Percentiles rank a stretch among this genome's conserved stretches.
These are phyloP conservation scores for Cosmorhoe ocellata DNA, from an alignment of 2,888 invertebrate species.

Conservation along the genomic window DNA sequence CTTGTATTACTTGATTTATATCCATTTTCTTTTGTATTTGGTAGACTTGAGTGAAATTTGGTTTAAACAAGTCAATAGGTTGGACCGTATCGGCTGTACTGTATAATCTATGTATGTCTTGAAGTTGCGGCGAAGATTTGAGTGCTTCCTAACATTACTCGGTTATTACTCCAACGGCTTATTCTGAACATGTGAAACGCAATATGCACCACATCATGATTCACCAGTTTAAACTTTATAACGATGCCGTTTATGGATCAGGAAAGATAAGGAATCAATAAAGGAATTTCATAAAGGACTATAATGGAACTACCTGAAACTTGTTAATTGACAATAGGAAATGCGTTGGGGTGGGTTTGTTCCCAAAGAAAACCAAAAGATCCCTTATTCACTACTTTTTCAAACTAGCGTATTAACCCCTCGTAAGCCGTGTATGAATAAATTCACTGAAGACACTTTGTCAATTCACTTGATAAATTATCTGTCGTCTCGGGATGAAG, in stretches of 20 bases:
- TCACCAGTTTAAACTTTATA: conserved; percentile 6
- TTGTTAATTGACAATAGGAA: conserved; percentile 8
- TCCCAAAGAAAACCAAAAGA: no score
- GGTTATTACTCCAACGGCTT: no score
- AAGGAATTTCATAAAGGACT: conserved; percentile 1
- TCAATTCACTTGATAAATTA: conserved; percentile 17
- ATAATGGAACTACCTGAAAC: conserved; percentile 4
- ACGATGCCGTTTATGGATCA: not conserved
- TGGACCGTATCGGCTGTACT: not conserved
- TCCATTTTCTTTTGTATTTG: no score
- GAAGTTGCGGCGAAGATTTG: conserved; percentile 36
- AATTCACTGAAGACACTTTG: conserved; percentile 1
- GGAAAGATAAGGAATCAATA: not conserved
- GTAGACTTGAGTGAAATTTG: no score
- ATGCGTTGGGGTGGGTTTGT: no score
- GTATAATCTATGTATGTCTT: conserved; percentile 21
- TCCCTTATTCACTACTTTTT: no score
- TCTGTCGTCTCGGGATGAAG: conserved; percentile 8
- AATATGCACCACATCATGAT: conserved; percentile 13
- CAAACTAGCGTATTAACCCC: no score
- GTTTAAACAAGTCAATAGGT: not conserved
- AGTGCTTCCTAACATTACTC: conserved; percentile 28
- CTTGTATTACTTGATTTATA: no score
- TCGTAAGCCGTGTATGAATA: no score
- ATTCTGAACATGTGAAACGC: conserved; percentile 11